Percentiles rank a stretch among this genome's conserved stretches.
Conservation (phyloP, 2,113 vertebrate species). For the Ptyas mucosa region DNA sequence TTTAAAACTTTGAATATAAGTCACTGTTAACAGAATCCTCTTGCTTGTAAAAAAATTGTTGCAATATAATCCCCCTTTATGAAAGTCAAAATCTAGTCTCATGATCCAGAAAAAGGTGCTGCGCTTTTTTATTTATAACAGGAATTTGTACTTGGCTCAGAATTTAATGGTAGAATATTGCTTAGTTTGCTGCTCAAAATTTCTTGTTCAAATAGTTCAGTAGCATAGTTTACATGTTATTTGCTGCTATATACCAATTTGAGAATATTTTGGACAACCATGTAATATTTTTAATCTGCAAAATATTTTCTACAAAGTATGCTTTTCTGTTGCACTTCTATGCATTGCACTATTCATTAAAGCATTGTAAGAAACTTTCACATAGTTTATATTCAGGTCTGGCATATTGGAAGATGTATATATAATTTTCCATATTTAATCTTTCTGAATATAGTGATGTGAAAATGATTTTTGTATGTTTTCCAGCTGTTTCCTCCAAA, state of each 20-base stretch:
- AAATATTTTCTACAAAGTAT: not conserved
- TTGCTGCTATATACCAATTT: not conserved
- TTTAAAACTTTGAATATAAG: not conserved
- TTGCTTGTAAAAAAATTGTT: not conserved
- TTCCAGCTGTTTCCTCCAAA: not conserved
- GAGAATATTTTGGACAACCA: not conserved
- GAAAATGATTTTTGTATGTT: not conserved
- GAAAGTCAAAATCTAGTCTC: not conserved
- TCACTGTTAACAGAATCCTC: not conserved
- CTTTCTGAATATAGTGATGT: not conserved
- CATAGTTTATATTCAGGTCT: not conserved
- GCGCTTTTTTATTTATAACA: not conserved
- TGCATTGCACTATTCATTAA: not conserved
- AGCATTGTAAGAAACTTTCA: not conserved
- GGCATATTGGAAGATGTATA: not conserved
- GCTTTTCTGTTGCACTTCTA: not conserved
- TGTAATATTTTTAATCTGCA: not conserved
- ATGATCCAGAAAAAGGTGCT: not conserved
- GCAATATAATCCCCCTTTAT: not conserved
- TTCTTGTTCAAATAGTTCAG: not conserved
- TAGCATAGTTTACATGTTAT: not conserved
- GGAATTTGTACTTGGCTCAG: not conserved
- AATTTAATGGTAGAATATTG: not conserved
- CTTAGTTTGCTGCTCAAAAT: not conserved
- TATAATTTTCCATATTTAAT: not conserved